Base-by-base conservation (phyloP, 2,113 vertebrate genomes). In the Rhea pennata region DNA sequence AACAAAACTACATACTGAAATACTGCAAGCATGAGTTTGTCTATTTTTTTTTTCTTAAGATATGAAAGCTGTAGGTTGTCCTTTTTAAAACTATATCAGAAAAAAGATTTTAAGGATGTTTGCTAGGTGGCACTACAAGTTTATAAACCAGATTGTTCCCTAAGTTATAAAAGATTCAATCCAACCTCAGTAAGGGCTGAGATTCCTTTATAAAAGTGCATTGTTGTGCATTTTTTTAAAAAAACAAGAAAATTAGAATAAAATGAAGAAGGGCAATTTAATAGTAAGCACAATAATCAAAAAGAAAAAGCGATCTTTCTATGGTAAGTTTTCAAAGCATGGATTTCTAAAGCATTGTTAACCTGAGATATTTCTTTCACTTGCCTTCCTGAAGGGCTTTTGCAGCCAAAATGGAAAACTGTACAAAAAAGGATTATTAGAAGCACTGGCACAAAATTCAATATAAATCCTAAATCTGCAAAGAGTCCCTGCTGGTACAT, bases 61-160 rank as follows among this genome's bases (percentile, higher is more conserved):
- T 56, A 33, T 2, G 9, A 70, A 56, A 64, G 36, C 26, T 78
- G 61, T 46, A 61, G 70, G 26, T 40, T 86, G 33, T 48, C 13
- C 2, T 70, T 84, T 58, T 15, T 89, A 71, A 64, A 93, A 48
- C 29, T 39, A 6, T 31, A 42, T 26, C 15, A 56, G 66, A 3
- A 82, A 26, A 53, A 46, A 48, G 42, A 19, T 75, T 12, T 75
- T 83, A 65, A 88, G 59, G 76, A 48, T 0, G 5, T 72, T 90
- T 95, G 95, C 96, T 97, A 97, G 97, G 91, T 97, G 97, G 97
- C 96, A 95, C 95, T 97, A 80, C 92, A 84, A 86, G 92, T 88
- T 96, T 87, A 95, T 65, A 91, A 93, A 97, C 64, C 64, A 40
- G 50, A 77, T 44, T 23, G 4, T 71, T 93, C 58, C 67, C 2